These are phyloP conservation scores for Oxyteleia sp. DNA, from an alignment of 2,888 invertebrate species.

Conservation along the genomic window DNA sequence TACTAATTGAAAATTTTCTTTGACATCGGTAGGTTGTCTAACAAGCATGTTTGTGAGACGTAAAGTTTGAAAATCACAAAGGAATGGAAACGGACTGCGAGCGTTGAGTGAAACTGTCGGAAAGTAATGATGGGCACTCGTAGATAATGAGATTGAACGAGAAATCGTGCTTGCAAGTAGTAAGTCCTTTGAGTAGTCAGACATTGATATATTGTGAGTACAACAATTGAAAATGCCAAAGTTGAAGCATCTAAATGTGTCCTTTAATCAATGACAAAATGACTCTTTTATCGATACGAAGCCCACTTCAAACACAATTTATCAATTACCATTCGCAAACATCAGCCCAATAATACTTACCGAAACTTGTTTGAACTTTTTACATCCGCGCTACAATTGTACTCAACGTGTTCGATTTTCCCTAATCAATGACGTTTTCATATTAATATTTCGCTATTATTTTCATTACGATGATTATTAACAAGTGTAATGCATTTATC, in stretches of 20 bases:
- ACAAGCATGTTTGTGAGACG: constrained; percentile 56
- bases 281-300: neutral
- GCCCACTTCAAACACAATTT: constrained; percentile 1
- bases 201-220: constrained; percentile 64
- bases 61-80: constrained; percentile 66
- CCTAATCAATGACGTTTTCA: no score
- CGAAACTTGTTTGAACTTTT: neutral
- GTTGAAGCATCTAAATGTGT: constrained; percentile 50
- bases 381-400: neutral
- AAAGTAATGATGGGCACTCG: constrained; percentile 70
- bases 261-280: constrained; percentile 47
- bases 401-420: neutral
- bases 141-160: constrained; percentile 69
- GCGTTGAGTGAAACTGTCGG: constrained; percentile 58
- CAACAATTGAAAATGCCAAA: constrained; percentile 62
- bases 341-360: neutral
- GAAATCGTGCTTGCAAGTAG: constrained; percentile 66
- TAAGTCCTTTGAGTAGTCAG: constrained; percentile 66
- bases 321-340: constrained; percentile 19
- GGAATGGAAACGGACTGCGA: constrained; percentile 52
- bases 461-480: neutral
- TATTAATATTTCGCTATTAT: neutral
- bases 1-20: constrained; percentile 46
- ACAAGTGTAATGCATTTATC: neutral
- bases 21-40: constrained; percentile 41